phyloP scores from a whole-genome alignment of 2,888 invertebrate genomes.

The Aporophyla lueneburgensis region DNA sequence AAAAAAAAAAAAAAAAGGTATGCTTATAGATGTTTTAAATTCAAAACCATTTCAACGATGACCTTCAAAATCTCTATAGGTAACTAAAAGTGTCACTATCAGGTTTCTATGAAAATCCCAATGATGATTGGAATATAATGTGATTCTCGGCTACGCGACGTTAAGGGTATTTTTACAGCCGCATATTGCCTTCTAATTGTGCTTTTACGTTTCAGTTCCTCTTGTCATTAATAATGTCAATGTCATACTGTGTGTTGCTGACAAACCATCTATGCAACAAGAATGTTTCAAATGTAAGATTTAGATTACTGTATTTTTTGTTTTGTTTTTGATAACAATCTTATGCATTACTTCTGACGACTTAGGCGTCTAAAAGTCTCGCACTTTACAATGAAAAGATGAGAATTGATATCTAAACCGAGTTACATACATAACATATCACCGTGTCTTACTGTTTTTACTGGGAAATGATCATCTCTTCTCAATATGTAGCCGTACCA shows the following conservation, averaged over 20 bases:
- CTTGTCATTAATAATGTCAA: slow-evolving; percentile 22
- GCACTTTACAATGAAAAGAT: not conserved
- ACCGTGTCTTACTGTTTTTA: too few relatives aligned
- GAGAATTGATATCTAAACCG: not conserved
- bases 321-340: not conserved
- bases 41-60: not conserved
- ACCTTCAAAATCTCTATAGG: not conserved
- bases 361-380: not conserved
- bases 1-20: too few relatives aligned
- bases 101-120: not conserved
- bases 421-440: too few relatives aligned
- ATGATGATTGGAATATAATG: not conserved
- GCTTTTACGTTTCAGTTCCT: slow-evolving; percentile 31
- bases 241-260: slow-evolving; percentile 35
- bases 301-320: not conserved
- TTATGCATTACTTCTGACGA: not conserved
- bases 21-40: too few relatives aligned
- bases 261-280: slow-evolving; percentile 32
- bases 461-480: too few relatives aligned
- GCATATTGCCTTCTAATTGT: not conserved
- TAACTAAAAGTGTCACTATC: not conserved
- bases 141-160: not conserved
- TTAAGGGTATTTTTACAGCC: not conserved
- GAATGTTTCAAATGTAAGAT: slow-evolving; percentile 23
- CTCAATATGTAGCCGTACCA: too few relatives aligned